A percentile compares a stretch with the other conserved stretches of the same genome.
Conservation (phyloP, 2,888 invertebrate genomes). For the Gymnoscelis rufifasciata region DNA sequence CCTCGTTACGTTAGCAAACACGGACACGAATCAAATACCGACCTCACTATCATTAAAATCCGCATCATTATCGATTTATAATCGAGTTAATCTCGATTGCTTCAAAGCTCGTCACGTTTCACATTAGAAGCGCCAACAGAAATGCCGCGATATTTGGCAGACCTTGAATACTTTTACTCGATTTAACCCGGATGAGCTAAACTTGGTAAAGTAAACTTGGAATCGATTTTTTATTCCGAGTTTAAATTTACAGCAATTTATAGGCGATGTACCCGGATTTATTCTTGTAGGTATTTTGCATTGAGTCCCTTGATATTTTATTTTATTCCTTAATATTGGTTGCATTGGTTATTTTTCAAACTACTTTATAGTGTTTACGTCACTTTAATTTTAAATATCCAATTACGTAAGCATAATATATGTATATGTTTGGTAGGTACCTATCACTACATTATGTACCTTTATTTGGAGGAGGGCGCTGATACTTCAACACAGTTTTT, state of each 20-base stretch:
- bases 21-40: constrained; percentile 1
- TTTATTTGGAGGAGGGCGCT: no score
- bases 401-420: no score
- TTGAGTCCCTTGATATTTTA: no score
- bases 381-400: no score
- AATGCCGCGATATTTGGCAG: constrained; percentile 40
- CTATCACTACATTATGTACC: no score
- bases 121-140: constrained; percentile 16
- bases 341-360: no score
- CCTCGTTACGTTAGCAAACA: neutral
- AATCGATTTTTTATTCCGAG: neutral
- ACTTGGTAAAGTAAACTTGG: constrained; percentile 29
- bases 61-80: constrained; percentile 5
- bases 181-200: constrained; percentile 48
- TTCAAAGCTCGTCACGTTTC: constrained; percentile 13
- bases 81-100: constrained; percentile 9
- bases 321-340: no score
- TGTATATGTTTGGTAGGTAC: no score
- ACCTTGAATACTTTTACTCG: constrained; percentile 40
- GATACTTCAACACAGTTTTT: no score
- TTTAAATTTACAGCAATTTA: neutral
- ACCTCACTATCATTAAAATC: constrained; percentile 1
- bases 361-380: no score
- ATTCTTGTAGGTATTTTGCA: no score
- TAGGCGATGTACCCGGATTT: no score